A percentile compares a stretch with the other conserved stretches of the same genome.
Conservation (phyloP, 2,888 invertebrate genomes). For the Nomada ruficornis region DNA sequence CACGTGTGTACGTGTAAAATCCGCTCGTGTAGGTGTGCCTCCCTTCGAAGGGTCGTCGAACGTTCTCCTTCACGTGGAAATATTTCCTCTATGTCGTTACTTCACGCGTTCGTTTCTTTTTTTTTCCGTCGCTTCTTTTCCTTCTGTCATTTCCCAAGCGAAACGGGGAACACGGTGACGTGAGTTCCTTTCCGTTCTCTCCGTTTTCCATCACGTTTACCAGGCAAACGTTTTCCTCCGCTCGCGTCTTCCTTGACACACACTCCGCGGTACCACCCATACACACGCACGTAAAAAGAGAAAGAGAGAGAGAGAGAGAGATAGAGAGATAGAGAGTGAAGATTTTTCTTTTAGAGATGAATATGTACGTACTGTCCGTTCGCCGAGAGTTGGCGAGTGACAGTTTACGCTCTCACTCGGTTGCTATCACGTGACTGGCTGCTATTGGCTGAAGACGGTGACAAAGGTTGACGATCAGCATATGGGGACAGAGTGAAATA, state of each 20-base stretch:
- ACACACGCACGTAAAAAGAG: constrained; percentile 69
- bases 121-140: neutral
- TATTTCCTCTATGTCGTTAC: neutral
- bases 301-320: constrained; percentile 61
- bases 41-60: constrained; percentile 5
- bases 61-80: neutral
- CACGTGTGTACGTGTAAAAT: constrained; percentile 22
- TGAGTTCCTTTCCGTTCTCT: neutral
- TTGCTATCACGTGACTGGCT: too few relatives aligned
- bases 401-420: too few relatives aligned
- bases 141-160: neutral
- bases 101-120: neutral
- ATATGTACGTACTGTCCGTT: constrained; percentile 79
- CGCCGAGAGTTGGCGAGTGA: too few relatives aligned
- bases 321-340: constrained; percentile 68
- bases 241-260: constrained; percentile 23
- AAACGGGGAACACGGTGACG: constrained; percentile 28
- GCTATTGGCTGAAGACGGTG: too few relatives aligned
- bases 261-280: constrained; percentile 44
- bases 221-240: constrained; percentile 10
- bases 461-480: too few relatives aligned
- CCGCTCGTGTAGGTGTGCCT: constrained; percentile 24
- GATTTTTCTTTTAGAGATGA: constrained; percentile 68
- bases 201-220: neutral
- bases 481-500: too few relatives aligned